Base-by-base conservation (phyloP, 2,888 invertebrate genomes). In the Deroplatys truncata region DNA sequence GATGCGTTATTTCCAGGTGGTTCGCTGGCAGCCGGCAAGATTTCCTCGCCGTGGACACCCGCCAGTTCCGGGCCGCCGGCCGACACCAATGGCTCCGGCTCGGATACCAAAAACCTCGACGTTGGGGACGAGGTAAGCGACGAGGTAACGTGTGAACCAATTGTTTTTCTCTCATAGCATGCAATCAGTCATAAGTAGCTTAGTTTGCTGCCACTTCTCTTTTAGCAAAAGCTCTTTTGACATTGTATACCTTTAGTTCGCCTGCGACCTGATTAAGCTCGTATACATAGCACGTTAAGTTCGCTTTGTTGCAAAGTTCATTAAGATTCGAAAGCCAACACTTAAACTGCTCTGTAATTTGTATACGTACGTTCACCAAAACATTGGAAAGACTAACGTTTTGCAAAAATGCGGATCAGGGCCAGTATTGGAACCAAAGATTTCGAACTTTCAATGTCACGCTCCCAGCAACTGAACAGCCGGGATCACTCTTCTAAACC, bases 31-130 rank as follows among this genome's bases (percentile, higher is more conserved):
- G 96, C 97, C 96, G 97, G 97, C 98, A 98, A 97, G 96, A 98
- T 98, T 97, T 97, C 98, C 95, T 98, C 98, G 94, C 97, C 98
- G 97, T 98, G 98, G 98, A 97, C 98, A 95, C 97, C 98, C 95
- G 97, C 97, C 94, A 97, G 95, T 94, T 95, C 96, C 95, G 96
- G 96, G 95, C 96, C 96, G 95, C 96, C 96, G 95, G 97, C 97
- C 96, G 98, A 98, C 95, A 97, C 97, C 95, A 97, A 97, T 95
- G 97, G 97, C 95, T 96, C 97, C 96, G 97, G 97, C 95, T 96
- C 97, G 95, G 97, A 97, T 94, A 96, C 97, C 94, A 97, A 97
- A 94, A 97, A 97, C 94, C 96, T 98, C 94, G 98, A 98, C 95
- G 98, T 98, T 94, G 98, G 98, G 93, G 98, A 98, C 94, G 92